phyloP scores from a whole-genome alignment of 2,113 vertebrate species.

The Orientallactaga bullata region DNA sequence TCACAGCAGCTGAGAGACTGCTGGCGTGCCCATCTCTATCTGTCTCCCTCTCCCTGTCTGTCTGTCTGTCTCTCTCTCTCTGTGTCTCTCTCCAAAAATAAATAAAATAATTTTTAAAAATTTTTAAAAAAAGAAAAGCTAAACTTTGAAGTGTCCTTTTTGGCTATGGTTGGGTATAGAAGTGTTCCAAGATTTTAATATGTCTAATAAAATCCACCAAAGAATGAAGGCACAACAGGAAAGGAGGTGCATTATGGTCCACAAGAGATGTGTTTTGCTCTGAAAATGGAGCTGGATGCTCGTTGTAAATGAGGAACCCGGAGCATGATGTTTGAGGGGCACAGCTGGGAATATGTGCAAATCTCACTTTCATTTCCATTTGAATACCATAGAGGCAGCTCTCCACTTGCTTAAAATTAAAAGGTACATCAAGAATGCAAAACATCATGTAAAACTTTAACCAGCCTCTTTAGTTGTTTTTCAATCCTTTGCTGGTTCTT shows the following conservation, averaged over 20 bases:
- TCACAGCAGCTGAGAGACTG: no score
- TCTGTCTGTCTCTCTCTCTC: no score
- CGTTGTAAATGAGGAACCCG: constrained; percentile 47
- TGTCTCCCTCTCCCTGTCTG: no score
- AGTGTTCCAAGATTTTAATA: constrained; percentile 65
- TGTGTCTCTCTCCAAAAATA: no score
- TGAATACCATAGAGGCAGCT: constrained; percentile 59
- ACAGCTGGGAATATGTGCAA: constrained; percentile 59
- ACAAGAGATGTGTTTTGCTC: constrained; percentile 47
- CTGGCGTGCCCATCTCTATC: no score
- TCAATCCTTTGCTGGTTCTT: constrained; percentile 14
- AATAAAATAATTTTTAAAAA: no score
- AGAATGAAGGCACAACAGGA: constrained; percentile 48
- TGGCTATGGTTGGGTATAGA: neutral
- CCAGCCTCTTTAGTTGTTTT: constrained; percentile 24
- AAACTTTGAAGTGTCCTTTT: constrained; percentile 48
- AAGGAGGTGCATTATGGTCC: neutral
- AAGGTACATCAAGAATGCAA: constrained; percentile 73
- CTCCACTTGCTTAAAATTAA: constrained; percentile 72
- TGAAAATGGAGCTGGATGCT: constrained; percentile 47
- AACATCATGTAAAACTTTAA: constrained; percentile 67
- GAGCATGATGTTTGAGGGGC: constrained; percentile 6
- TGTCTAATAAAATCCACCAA: constrained; percentile 66
- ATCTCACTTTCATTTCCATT: constrained; percentile 62
- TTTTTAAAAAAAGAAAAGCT: constrained; percentile 63